Evolutionary conservation across 2,113 vertebrate genomes (phyloP).

Genomic region (Bolborhynchus lineola): DNA sequence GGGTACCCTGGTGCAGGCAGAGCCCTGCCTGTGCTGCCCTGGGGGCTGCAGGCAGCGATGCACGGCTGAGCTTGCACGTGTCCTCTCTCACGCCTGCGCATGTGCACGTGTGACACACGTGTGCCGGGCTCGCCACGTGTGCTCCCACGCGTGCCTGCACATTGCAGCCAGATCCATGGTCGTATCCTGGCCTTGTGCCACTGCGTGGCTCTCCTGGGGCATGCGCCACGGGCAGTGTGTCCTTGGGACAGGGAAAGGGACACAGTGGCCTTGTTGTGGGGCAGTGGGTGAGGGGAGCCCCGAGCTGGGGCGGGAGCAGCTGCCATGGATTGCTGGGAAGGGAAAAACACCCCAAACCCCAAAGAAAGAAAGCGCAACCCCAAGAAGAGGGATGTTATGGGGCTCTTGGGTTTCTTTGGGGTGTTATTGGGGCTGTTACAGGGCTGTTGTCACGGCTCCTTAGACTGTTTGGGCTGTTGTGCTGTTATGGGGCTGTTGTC

Average conservation of each 20-base stretch:
- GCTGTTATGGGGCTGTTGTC: too few relatives aligned
- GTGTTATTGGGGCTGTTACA: background rate
- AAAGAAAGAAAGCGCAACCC: background rate
- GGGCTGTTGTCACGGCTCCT: too few relatives aligned
- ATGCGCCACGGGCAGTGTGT: background rate
- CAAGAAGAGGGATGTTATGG: background rate
- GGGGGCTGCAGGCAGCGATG: background rate
- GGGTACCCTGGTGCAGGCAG: background rate
- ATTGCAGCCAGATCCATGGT: rapidly evolving
- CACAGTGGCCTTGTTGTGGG: background rate
- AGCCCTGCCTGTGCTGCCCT: background rate
- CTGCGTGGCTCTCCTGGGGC: rapidly evolving
- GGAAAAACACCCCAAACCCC: background rate
- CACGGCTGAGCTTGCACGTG: rapidly evolving
- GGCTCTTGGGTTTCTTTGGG: too few relatives aligned
- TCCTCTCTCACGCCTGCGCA: rapidly evolving
- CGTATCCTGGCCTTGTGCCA: rapidly evolving
- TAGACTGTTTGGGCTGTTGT: background rate
- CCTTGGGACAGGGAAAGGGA: background rate
- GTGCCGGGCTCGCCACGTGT: rapidly evolving
- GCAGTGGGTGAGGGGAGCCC: background rate
- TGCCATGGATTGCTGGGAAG: background rate
- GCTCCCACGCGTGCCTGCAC: rapidly evolving
- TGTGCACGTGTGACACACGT: rapidly evolving
- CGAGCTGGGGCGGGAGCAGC: background rate